Evolutionary conservation across 2,888 invertebrate genomes (phyloP).

Genomic region (Mycogona germanica): DNA sequence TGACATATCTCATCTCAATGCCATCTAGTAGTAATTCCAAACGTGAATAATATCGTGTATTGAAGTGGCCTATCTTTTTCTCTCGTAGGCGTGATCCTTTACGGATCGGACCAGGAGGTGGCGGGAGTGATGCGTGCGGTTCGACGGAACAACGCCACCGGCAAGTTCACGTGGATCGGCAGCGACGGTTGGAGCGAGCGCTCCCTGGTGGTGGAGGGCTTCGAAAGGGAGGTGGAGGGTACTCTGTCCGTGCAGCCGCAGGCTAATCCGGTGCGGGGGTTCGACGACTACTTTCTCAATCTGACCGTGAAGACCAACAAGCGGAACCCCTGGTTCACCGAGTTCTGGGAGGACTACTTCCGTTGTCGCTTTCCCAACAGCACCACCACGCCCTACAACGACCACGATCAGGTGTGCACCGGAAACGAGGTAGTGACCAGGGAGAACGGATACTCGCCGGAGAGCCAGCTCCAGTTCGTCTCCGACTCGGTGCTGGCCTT

Average conservation of each 20-base stretch:
- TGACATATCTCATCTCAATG: too few relatives aligned
- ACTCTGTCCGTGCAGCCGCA: constrained; percentile 90
- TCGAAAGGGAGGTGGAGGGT: constrained; percentile 83
- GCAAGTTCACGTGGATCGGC: constrained; percentile 88
- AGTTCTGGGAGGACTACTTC: constrained; percentile 93
- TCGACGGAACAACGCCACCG: constrained; percentile 70
- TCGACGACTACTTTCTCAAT: constrained; percentile 72
- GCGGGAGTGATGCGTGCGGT: constrained; percentile 91
- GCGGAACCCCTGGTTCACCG: constrained; percentile 93
- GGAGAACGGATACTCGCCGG: constrained; percentile 64
- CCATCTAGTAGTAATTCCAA: too few relatives aligned
- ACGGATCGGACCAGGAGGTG: constrained; percentile 93
- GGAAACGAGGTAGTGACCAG: constrained; percentile 59
- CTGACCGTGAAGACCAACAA: constrained; percentile 74
- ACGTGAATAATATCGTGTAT: neutral
- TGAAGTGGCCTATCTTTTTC: neutral
- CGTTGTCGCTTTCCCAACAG: constrained; percentile 74
- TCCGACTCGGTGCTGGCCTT: constrained; percentile 94
- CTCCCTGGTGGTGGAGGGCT: constrained; percentile 70
- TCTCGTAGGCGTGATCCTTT: constrained; percentile 73
- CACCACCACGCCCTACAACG: constrained; percentile 67
- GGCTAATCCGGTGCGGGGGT: constrained; percentile 76
- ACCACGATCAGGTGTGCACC: constrained; percentile 59
- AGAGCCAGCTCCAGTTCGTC: constrained; percentile 90
- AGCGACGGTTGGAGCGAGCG: constrained; percentile 94